Percentiles rank a stretch among this genome's conserved stretches.
These are phyloP conservation scores for Datnioides undecimradiatus DNA, from an alignment of 2,113 vertebrate genomes.

Conservation along the genomic window DNA sequence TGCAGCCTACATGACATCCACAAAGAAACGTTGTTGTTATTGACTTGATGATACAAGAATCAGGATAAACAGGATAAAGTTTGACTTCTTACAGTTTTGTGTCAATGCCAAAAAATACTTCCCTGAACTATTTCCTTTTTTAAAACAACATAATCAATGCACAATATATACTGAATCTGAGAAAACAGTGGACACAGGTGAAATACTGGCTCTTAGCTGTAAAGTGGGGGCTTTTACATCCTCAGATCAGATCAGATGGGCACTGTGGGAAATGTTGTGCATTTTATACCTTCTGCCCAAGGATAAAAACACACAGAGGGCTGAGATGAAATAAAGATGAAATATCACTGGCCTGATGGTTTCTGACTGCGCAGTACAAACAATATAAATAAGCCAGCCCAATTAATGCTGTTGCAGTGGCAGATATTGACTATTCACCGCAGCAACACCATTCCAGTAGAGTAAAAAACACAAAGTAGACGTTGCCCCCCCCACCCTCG, in stretches of 20 bases:
- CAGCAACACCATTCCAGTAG: neutral
- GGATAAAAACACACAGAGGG: no score
- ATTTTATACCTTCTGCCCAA: no score
- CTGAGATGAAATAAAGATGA: no score
- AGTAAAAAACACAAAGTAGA: neutral
- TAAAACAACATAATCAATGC: neutral
- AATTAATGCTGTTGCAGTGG: neutral
- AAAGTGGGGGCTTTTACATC: neutral
- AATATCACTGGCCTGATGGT: no score
- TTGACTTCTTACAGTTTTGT: neutral
- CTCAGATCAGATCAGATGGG: no score
- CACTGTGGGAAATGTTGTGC: no score
- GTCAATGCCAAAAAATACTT: no score
- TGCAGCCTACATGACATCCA: neutral
- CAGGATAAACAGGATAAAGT: neutral
- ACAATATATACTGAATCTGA: neutral
- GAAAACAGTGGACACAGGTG: no score
- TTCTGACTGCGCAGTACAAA: neutral
- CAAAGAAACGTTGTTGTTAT: slow-evolving; percentile 16
- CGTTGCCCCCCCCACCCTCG: neutral
- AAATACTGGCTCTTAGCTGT: neutral
- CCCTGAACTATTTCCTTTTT: no score
- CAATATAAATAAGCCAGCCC: neutral
- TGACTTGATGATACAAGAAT: neutral
- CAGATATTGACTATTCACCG: slow-evolving; percentile 1